These are phyloP conservation scores for Conus canariensis DNA, from an alignment of 2,888 invertebrate genomes.

Conservation along the genomic window DNA sequence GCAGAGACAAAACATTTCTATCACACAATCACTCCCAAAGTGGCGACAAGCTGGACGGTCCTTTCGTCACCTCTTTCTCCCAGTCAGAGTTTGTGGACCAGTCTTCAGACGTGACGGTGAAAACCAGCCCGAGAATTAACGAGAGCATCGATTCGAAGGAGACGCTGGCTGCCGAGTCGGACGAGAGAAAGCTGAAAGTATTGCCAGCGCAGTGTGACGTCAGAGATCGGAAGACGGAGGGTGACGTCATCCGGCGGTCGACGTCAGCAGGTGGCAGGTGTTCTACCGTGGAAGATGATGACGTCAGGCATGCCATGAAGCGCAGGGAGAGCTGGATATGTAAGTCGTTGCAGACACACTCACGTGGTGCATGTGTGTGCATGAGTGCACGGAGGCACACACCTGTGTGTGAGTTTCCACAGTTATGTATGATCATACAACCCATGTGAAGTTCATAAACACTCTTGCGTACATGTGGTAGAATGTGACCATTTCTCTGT, in stretches of 20 bases:
- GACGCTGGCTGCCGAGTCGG: neutral
- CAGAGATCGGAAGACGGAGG: neutral
- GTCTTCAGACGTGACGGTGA: too few relatives aligned
- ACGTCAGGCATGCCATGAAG: neutral
- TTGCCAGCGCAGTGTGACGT: neutral
- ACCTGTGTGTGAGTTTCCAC: neutral
- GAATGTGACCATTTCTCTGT: too few relatives aligned
- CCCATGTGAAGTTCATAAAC: too few relatives aligned
- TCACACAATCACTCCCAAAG: too few relatives aligned
- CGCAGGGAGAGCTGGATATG: conserved; percentile 31
- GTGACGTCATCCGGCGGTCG: neutral
- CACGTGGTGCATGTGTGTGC: conserved; percentile 8
- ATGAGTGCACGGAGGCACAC: neutral
- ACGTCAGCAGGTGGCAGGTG: neutral
- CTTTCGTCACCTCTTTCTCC: too few relatives aligned
- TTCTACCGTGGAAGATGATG: neutral
- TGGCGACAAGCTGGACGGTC: too few relatives aligned
- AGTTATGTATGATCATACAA: too few relatives aligned
- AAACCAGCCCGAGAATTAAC: too few relatives aligned
- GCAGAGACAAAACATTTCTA: too few relatives aligned
- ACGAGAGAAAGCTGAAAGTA: neutral
- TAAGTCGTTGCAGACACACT: neutral
- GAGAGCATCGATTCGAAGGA: neutral
- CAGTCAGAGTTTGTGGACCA: too few relatives aligned
- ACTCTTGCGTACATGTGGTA: too few relatives aligned